These are phyloP conservation scores for Drosophila borborema DNA, from an alignment of 2,888 invertebrate species.

Conservation along the genomic window DNA sequence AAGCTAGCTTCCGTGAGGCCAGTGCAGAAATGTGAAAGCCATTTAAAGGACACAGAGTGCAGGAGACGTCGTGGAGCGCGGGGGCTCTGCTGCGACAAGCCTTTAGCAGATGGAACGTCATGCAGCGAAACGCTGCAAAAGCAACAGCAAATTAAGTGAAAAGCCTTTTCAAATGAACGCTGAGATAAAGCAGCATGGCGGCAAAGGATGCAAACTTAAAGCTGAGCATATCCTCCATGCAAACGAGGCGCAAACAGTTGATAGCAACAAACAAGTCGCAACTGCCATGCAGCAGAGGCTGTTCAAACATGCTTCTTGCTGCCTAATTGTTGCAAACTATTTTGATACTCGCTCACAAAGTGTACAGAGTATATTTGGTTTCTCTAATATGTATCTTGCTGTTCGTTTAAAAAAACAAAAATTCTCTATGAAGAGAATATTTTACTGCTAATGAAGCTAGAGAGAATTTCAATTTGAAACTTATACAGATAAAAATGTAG, in stretches of 20 bases:
- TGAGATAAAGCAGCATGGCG: slow-evolving; percentile 30
- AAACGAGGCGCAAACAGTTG: slow-evolving; percentile 19
- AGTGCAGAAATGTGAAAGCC: slow-evolving; percentile 59
- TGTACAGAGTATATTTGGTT: neutral
- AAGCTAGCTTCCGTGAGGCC: slow-evolving; percentile 44
- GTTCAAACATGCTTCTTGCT: neutral
- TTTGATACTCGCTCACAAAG: neutral
- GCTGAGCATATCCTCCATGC: slow-evolving; percentile 30
- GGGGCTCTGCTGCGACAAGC: neutral
- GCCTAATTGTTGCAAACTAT: slow-evolving; percentile 2
- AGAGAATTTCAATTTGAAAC: too few relatives aligned
- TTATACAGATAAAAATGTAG: too few relatives aligned
- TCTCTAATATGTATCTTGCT: neutral
- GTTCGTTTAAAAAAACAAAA: too few relatives aligned
- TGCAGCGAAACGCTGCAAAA: slow-evolving; percentile 34
- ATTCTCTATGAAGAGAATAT: too few relatives aligned
- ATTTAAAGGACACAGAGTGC: slow-evolving; percentile 47
- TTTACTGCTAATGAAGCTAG: too few relatives aligned
- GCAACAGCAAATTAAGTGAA: slow-evolving; percentile 69
- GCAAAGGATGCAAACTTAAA: slow-evolving; percentile 27
- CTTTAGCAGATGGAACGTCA: slow-evolving; percentile 6
- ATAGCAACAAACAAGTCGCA: slow-evolving; percentile 3
- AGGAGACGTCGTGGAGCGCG: neutral
- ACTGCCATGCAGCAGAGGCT: neutral
- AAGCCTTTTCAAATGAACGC: slow-evolving; percentile 40